Percentiles rank a stretch among this genome's conserved stretches.
Conservation (phyloP, 2,113 vertebrate species). For the Lampris megalopsis region DNA sequence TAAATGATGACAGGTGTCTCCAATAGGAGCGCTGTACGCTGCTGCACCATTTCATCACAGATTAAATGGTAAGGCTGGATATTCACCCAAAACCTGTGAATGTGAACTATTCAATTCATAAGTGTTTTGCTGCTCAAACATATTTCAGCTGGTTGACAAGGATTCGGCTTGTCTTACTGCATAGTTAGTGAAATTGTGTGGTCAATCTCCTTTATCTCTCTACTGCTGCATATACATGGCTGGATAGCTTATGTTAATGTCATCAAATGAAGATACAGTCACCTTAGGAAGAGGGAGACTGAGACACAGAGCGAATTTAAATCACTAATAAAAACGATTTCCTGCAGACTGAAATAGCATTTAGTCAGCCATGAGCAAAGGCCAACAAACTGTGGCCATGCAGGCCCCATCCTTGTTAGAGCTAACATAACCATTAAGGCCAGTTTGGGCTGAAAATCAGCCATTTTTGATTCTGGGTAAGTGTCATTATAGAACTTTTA, state of each 20-base stretch:
- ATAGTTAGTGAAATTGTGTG: too few species aligned
- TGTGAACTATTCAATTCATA: too few species aligned
- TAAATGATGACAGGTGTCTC: too few species aligned
- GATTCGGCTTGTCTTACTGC: too few species aligned
- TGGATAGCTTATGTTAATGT: neutral
- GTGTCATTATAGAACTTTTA: slow-evolving; percentile 15
- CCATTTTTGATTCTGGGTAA: slow-evolving; percentile 45
- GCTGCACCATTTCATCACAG: too few species aligned
- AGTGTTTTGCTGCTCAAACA: neutral
- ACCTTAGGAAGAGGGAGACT: neutral
- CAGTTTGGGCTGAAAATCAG: slow-evolving; percentile 24
- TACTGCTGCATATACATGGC: neutral
- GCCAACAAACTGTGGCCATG: slow-evolving; percentile 36
- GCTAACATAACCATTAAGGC: slow-evolving; percentile 30
- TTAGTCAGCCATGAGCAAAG: slow-evolving; percentile 38
- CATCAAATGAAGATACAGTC: neutral
- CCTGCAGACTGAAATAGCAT: slow-evolving; percentile 44
- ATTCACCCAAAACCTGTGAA: neutral
- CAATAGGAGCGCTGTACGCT: too few species aligned
- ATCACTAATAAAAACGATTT: slow-evolving; percentile 41
- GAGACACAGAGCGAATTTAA: neutral
- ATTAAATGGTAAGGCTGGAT: neutral
- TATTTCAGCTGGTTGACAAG: too few species aligned
- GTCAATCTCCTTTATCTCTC: neutral
- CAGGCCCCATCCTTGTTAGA: slow-evolving; percentile 51